A percentile compares a stretch with the other conserved stretches of the same genome.
These are phyloP conservation scores for Neocrepidodera transversa DNA, from an alignment of 2,888 invertebrate species.

Conservation along the genomic window DNA sequence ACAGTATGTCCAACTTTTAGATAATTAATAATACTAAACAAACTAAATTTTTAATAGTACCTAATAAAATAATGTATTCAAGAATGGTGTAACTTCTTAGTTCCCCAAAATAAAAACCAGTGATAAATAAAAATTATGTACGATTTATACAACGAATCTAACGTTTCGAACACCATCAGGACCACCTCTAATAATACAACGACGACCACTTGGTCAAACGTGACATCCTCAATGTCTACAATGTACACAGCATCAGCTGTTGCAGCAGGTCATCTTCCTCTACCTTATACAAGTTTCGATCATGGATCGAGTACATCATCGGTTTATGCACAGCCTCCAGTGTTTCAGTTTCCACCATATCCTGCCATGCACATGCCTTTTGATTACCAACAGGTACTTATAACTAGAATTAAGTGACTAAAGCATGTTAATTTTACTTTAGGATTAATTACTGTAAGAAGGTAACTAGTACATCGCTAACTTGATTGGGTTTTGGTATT, in stretches of 20 bases:
- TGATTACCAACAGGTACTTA: conserved; percentile 54
- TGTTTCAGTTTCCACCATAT: conserved; percentile 53
- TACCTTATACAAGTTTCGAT: conserved; percentile 50
- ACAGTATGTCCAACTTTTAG: no score
- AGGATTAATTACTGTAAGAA: no score
- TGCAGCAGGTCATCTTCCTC: conserved; percentile 36
- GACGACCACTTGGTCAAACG: conserved; percentile 32
- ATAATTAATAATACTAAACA: no score
- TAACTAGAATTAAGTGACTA: no score
- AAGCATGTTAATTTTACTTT: no score
- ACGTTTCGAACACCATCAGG: conserved; percentile 16
- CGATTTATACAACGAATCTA: conserved; percentile 31
- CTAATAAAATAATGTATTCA: no score
- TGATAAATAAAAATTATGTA: conserved; percentile 29
- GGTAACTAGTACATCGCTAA: no score
- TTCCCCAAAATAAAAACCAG: neutral
- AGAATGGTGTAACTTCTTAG: neutral
- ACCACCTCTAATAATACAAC: conserved; percentile 31
- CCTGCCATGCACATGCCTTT: conserved; percentile 52
- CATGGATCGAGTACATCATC: conserved; percentile 50
- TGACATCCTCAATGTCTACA: conserved; percentile 26
- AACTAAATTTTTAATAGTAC: no score
- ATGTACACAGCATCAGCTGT: conserved; percentile 37
- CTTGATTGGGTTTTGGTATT: no score
- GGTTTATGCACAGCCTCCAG: conserved; percentile 44